Percentiles rank a stretch among this genome's conserved stretches.
These are phyloP conservation scores for Novumbra hubbsi DNA, from an alignment of 2,797 vertebrate genomes.

Conservation along the genomic window DNA sequence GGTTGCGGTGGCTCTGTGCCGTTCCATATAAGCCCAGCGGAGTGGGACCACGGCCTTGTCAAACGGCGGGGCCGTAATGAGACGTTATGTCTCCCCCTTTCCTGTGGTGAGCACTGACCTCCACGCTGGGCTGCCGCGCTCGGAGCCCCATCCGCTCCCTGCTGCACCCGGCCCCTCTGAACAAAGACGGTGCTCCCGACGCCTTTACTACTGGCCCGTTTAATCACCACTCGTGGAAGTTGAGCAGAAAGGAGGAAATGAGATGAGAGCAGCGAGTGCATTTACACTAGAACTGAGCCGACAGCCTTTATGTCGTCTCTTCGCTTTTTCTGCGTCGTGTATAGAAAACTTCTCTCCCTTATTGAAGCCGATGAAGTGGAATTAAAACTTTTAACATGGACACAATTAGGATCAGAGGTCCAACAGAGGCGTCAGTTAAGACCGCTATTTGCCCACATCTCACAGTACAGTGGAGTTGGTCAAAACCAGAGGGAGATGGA, in stretches of 20 bases:
- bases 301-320: conserved; percentile 15
- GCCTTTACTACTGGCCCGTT: conserved; percentile 3
- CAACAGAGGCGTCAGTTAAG: not conserved
- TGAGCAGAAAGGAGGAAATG: not conserved
- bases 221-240: conserved; percentile 10
- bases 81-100: not conserved
- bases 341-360: not conserved
- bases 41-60: not conserved
- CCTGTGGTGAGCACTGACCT: conserved; percentile 32
- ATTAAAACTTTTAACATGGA: not conserved
- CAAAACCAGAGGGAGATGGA: not conserved
- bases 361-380: not conserved
- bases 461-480: not conserved
- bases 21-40: not conserved
- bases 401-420: conserved; percentile 3
- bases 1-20: not conserved
- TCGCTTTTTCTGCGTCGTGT: too few relatives aligned
- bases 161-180: conserved; percentile 28
- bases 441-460: not conserved
- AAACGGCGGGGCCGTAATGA: conserved; percentile 1
- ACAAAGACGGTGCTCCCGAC: conserved; percentile 27
- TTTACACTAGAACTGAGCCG: not conserved
- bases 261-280: not conserved
- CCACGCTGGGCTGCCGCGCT: conserved; percentile 25
- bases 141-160: conserved; percentile 34